Evolutionary conservation across 2,797 vertebrate species (phyloP).

Genomic region (Notolepis coatsorum): DNA sequence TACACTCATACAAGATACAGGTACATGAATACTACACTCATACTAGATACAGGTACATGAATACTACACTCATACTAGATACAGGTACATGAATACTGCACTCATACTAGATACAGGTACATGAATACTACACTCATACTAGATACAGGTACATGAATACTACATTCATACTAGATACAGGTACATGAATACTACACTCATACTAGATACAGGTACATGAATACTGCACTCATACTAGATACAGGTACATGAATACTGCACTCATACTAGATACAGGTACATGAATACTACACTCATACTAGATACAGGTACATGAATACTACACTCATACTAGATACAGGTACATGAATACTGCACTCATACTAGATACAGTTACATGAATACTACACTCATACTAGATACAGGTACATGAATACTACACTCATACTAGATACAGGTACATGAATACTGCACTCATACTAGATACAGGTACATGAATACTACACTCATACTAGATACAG

Average conservation of each 20-base stretch:
- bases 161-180: not conserved
- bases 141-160: not conserved
- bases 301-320: conserved; percentile 5
- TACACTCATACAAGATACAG: too few species aligned
- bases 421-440: conserved; percentile 11
- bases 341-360: not conserved
- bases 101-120: conserved; percentile 11
- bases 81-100: not conserved
- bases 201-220: not conserved
- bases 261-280: not conserved
- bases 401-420: not conserved
- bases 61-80: not conserved
- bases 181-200: conserved; percentile 8
- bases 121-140: not conserved
- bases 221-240: not conserved
- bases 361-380: conserved; percentile 5
- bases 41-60: conserved; percentile 5
- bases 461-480: not conserved
- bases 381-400: not conserved
- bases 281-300: not conserved
- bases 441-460: not conserved
- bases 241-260: conserved; percentile 8
- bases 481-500: not conserved
- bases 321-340: not conserved
- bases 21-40: too few species aligned